phyloP scores from a whole-genome alignment of 1,140 invertebrate genomes.

The Platorchestia sp. region DNA sequence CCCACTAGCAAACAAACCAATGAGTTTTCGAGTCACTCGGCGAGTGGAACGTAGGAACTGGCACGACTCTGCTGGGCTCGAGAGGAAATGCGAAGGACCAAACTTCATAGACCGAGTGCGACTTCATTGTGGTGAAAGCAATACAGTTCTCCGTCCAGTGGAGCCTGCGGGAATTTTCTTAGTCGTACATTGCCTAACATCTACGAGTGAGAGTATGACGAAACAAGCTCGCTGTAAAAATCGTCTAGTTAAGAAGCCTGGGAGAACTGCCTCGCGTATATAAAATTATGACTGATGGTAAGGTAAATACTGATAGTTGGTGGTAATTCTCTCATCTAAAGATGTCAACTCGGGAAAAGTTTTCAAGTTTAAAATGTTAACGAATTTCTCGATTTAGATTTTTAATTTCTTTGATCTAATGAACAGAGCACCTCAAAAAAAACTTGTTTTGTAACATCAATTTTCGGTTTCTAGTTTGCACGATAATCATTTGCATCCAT shows the following conservation, averaged over 20 bases:
- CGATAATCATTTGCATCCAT: not conserved
- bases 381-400: not conserved
- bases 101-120: not conserved
- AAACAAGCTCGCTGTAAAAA: not conserved
- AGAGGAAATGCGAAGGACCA: not conserved
- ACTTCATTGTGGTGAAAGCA: not conserved
- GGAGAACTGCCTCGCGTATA: not conserved
- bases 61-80: too few species aligned
- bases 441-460: not conserved
- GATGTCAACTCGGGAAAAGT: not conserved
- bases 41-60: not conserved
- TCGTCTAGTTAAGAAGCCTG: not conserved
- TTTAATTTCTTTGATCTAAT: not conserved
- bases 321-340: not conserved
- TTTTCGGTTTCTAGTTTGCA: not conserved
- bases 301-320: not conserved
- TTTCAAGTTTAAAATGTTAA: not conserved
- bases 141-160: not conserved
- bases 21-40: not conserved
- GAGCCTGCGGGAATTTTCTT: not conserved
- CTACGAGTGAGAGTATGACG: not conserved
- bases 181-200: not conserved
- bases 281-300: too few species aligned
- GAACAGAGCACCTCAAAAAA: not conserved
- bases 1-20: not conserved